These are phyloP conservation scores for Embiotoca jacksoni DNA, from an alignment of 2,113 vertebrate genomes.

Conservation along the genomic window DNA sequence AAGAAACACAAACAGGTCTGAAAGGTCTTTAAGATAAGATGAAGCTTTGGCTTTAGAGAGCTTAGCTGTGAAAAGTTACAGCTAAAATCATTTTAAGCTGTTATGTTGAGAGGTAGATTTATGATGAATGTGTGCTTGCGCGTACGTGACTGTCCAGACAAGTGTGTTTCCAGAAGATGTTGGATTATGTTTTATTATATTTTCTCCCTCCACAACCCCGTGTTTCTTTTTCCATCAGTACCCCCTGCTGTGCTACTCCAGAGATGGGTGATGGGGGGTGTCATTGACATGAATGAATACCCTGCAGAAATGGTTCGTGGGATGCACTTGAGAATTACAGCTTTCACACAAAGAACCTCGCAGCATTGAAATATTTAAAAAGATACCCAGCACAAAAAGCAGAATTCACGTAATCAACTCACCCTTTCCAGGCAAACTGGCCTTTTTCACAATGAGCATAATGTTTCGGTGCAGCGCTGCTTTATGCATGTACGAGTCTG, in stretches of 20 bases:
- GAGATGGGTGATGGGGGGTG: not conserved
- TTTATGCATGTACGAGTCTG: not conserved
- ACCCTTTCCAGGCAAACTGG: not conserved
- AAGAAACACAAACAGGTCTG: too few relatives aligned
- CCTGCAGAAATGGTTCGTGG: not conserved
- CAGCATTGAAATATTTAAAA: not conserved
- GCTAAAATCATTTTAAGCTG: too few relatives aligned
- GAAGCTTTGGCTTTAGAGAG: too few relatives aligned
- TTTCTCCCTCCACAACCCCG: not conserved
- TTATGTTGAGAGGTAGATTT: too few relatives aligned
- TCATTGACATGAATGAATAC: not conserved
- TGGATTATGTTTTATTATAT: not conserved
- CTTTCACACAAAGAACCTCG: not conserved
- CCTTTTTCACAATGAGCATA: not conserved
- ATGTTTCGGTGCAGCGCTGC: not conserved
- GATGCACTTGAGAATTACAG: conserved; percentile 7
- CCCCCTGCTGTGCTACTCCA: not conserved
- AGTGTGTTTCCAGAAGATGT: too few relatives aligned
- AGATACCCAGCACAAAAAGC: not conserved
- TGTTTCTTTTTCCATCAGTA: not conserved
- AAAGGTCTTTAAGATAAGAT: too few relatives aligned
- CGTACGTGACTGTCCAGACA: too few relatives aligned
- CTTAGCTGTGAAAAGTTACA: too few relatives aligned
- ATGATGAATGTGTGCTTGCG: too few relatives aligned
- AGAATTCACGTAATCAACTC: not conserved